phyloP scores from a whole-genome alignment of 2,113 vertebrate species.

The Phycodurus eques region DNA sequence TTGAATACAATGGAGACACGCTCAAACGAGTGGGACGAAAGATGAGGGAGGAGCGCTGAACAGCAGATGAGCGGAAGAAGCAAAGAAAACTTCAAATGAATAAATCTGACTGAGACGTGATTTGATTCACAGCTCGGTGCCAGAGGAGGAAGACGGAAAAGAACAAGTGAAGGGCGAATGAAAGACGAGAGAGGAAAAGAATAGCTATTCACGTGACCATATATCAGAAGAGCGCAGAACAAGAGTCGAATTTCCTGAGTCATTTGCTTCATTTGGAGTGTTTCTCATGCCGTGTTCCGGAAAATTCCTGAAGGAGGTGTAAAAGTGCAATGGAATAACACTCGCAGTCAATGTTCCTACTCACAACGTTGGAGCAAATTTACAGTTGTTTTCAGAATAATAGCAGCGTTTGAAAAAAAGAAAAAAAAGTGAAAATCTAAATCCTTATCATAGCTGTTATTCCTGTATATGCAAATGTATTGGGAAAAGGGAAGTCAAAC shows the following conservation, averaged over 20 bases:
- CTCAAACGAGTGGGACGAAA: slow-evolving; percentile 35
- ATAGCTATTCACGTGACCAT: slow-evolving; percentile 54
- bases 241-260: slow-evolving; percentile 69
- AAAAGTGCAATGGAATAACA: background rate
- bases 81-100: slow-evolving; percentile 30
- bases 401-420: background rate
- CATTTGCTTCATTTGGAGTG: slow-evolving; percentile 68
- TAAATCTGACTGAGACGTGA: slow-evolving; percentile 22
- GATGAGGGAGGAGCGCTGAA: slow-evolving; percentile 41
- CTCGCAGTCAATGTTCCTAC: background rate
- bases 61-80: slow-evolving; percentile 35
- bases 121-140: slow-evolving; percentile 22
- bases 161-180: slow-evolving; percentile 50
- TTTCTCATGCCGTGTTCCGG: slow-evolving; percentile 15
- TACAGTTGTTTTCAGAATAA: background rate
- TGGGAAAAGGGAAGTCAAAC: too few relatives aligned
- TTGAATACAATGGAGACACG: slow-evolving; percentile 28
- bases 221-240: slow-evolving; percentile 53
- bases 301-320: background rate
- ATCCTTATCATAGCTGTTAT: background rate
- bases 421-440: background rate
- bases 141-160: slow-evolving; percentile 17
- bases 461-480: background rate
- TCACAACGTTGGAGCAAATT: background rate
- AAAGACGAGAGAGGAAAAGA: slow-evolving; percentile 48